These are phyloP conservation scores for Chalcis sispes DNA, from an alignment of 2,888 invertebrate genomes.

Conservation along the genomic window DNA sequence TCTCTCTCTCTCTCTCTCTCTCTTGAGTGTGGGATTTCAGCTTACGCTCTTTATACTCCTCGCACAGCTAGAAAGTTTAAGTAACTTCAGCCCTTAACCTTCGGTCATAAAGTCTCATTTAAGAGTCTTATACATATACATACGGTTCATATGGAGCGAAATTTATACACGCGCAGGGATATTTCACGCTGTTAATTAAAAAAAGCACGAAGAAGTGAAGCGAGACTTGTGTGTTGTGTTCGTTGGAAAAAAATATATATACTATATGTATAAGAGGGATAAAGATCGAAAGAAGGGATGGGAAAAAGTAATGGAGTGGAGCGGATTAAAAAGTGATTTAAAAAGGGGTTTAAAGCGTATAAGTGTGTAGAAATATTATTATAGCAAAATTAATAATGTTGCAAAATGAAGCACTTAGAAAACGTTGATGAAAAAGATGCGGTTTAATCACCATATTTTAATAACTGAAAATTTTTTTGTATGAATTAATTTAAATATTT, in stretches of 20 bases:
- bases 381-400: too few relatives aligned
- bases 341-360: too few relatives aligned
- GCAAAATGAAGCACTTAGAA: too few relatives aligned
- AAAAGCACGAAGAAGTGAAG: not conserved
- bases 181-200: constrained; percentile 44
- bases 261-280: too few relatives aligned
- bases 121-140: constrained; percentile 49
- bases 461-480: too few relatives aligned
- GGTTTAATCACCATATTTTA: too few relatives aligned
- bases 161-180: constrained; percentile 40
- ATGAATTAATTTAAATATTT: too few relatives aligned
- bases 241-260: not conserved
- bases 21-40: constrained; percentile 34
- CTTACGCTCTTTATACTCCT: constrained; percentile 41
- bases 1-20: not conserved
- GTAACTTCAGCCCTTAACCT: constrained; percentile 51
- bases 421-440: too few relatives aligned
- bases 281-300: too few relatives aligned
- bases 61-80: constrained; percentile 53
- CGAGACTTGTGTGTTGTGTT: not conserved
- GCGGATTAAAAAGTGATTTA: not conserved
- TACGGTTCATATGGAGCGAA: constrained; percentile 30
- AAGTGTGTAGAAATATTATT: too few relatives aligned
- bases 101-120: constrained; percentile 46
- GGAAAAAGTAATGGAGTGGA: not conserved